A percentile compares a stretch with the other conserved stretches of the same genome.
Evolutionary conservation across 2,113 vertebrate genomes (phyloP).

Genomic region (Eolophus roseicapilla): DNA sequence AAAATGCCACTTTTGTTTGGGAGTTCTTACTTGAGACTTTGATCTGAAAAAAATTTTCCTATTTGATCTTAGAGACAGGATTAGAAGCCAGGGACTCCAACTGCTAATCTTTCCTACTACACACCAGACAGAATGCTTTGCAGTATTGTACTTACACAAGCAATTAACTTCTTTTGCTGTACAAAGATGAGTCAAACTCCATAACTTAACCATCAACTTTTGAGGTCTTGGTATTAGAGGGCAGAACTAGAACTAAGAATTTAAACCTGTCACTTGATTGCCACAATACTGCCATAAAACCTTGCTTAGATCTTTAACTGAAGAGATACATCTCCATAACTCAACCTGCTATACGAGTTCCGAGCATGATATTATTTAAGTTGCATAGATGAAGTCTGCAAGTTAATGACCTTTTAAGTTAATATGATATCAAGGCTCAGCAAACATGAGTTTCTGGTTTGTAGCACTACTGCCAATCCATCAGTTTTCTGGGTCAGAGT

Average conservation of each 20-base stretch:
- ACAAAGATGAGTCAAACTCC: neutral
- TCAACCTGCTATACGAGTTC: neutral
- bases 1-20: neutral
- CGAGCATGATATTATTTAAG: neutral
- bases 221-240: neutral
- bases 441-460: neutral
- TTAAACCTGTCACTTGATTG: neutral
- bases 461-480: neutral
- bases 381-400: neutral
- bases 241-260: neutral
- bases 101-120: neutral
- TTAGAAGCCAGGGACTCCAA: slow-evolving; percentile 2
- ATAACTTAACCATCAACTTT: neutral
- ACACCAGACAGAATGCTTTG: neutral
- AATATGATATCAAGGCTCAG: neutral
- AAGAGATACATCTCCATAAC: neutral
- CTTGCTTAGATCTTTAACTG: neutral
- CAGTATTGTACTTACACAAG: neutral
- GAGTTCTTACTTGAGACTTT: neutral
- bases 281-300: neutral
- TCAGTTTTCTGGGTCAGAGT: neutral
- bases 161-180: neutral
- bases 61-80: neutral
- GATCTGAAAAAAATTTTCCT: neutral
- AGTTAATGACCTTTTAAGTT: neutral